These are phyloP conservation scores for Halichoerus grypus DNA, from an alignment of 2,113 vertebrate species.

Conservation along the genomic window DNA sequence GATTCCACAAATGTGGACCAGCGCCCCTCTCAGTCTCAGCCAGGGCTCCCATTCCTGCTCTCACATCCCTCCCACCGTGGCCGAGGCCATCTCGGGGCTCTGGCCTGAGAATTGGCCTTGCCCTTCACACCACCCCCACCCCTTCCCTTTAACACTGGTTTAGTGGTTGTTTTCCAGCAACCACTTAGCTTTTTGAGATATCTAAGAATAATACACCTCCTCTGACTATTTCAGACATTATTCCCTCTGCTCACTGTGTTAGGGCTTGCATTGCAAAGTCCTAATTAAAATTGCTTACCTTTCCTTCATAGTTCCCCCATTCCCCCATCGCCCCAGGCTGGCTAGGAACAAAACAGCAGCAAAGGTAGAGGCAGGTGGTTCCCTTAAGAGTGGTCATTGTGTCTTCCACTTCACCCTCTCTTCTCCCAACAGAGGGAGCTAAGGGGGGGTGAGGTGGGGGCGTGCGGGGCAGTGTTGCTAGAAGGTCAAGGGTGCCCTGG, in stretches of 20 bases:
- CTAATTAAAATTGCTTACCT: conserved; percentile 1
- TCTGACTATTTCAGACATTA: background rate
- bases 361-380: background rate
- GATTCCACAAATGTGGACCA: background rate
- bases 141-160: background rate
- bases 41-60: background rate
- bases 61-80: background rate
- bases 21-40: background rate
- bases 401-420: background rate
- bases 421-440: background rate
- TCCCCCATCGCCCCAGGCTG: background rate
- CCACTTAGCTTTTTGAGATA: background rate
- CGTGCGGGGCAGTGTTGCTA: background rate
- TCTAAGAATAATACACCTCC: background rate
- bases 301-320: background rate
- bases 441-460: background rate
- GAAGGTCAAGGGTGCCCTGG: background rate
- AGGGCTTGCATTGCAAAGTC: background rate
- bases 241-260: background rate
- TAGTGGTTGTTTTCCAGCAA: background rate
- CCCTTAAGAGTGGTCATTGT: background rate
- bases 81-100: background rate
- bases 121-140: background rate
- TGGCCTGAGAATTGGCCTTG: background rate
- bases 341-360: background rate